These are phyloP conservation scores for Balaeniceps rex DNA, from an alignment of 2,113 vertebrate species.

Conservation along the genomic window DNA sequence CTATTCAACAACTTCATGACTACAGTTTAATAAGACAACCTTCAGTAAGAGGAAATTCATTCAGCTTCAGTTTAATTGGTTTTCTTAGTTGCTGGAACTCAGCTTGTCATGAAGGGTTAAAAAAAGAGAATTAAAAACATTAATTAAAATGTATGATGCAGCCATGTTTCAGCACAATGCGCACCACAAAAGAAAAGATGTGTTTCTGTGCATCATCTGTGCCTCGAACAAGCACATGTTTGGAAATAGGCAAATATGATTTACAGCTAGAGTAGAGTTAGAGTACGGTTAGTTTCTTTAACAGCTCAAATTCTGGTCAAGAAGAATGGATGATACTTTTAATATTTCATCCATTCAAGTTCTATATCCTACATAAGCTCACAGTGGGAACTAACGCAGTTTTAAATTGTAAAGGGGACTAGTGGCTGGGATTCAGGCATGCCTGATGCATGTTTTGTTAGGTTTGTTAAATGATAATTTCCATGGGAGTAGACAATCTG, in stretches of 20 bases:
- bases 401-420: not conserved
- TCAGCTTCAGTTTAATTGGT: not conserved
- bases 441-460: not conserved
- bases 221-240: not conserved
- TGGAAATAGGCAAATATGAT: not conserved
- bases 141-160: not conserved
- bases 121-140: not conserved
- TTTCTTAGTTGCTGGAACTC: not conserved
- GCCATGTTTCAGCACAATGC: not conserved
- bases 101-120: not conserved
- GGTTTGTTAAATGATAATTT: not conserved
- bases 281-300: not conserved
- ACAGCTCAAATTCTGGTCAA: not conserved
- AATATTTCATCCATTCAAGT: not conserved
- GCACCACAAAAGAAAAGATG: not conserved
- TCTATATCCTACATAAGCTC: not conserved
- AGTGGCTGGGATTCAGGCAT: not conserved
- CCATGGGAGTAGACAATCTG: not conserved
- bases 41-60: constrained; percentile 5
- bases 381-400: not conserved
- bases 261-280: not conserved
- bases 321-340: not conserved
- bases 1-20: not conserved
- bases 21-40: constrained; percentile 3
- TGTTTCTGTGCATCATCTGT: not conserved